Evolutionary conservation across 2,113 vertebrate genomes (phyloP).

Genomic region (Colius striatus): DNA sequence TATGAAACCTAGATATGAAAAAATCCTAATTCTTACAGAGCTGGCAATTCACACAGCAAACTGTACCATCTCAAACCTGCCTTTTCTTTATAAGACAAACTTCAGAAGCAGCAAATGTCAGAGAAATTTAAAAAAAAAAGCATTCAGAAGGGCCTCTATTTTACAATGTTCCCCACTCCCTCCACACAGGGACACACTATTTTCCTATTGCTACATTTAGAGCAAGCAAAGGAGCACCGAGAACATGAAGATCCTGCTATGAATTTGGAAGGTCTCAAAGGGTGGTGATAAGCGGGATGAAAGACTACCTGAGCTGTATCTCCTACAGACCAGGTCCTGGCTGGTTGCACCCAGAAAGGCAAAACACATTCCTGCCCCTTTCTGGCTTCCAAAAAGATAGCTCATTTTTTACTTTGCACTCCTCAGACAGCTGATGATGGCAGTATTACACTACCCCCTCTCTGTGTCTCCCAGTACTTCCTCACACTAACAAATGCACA

Average conservation of each 20-base stretch:
- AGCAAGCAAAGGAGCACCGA: not conserved
- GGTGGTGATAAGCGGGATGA: rapidly evolving
- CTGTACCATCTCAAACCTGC: not conserved
- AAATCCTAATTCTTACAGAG: not conserved
- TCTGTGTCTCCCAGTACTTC: not conserved
- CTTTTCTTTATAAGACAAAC: not conserved
- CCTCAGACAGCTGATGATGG: not conserved
- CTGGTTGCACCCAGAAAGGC: not conserved
- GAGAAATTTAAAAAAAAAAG: not conserved
- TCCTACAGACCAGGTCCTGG: not conserved
- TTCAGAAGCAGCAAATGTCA: not conserved
- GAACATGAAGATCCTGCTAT: not conserved
- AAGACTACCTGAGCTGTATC: not conserved
- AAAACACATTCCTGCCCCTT: not conserved
- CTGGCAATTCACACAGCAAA: not conserved
- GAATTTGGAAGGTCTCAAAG: rapidly evolving
- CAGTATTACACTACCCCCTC: not conserved
- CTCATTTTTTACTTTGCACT: not conserved
- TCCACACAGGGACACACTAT: not conserved
- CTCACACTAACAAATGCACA: not conserved
- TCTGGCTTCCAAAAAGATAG: not conserved
- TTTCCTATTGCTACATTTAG: not conserved
- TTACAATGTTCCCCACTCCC: too few species aligned
- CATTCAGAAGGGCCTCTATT: not conserved
- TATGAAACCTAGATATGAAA: not conserved